Evolutionary conservation across 2,888 invertebrate species (phyloP).

Genomic region (Autographa gamma): DNA sequence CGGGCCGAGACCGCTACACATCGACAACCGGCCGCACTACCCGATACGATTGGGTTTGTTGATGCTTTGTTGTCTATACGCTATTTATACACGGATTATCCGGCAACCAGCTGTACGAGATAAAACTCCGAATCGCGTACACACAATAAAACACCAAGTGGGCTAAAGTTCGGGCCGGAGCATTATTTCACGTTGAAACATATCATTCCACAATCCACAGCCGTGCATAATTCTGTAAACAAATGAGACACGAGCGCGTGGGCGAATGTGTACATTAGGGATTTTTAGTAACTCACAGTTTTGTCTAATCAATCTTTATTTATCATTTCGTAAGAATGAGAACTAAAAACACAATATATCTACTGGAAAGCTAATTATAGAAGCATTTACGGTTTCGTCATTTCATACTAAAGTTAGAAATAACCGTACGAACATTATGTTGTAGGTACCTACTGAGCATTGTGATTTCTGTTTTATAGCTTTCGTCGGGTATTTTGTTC

Average conservation of each 20-base stretch:
- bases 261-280: conserved; percentile 77
- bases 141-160: conserved; percentile 81
- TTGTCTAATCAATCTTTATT: conserved; percentile 61
- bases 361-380: conserved; percentile 33
- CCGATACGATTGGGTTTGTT: conserved; percentile 60
- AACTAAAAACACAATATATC: conserved; percentile 36
- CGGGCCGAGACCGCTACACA: conserved; percentile 45
- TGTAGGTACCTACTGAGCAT: background rate
- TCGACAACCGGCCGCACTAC: conserved; percentile 63
- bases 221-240: conserved; percentile 82
- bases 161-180: conserved; percentile 74
- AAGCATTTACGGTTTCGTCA: conserved; percentile 39
- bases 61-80: conserved; percentile 80
- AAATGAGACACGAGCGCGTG: conserved; percentile 76
- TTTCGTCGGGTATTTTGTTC: conserved; percentile 1
- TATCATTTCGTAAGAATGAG: conserved; percentile 40
- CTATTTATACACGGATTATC: conserved; percentile 84
- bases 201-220: conserved; percentile 78
- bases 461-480: conserved; percentile 4
- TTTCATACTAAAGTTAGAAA: conserved; percentile 19
- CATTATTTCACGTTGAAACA: conserved; percentile 82
- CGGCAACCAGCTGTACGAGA: conserved; percentile 86
- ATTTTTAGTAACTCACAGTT: conserved; percentile 71
- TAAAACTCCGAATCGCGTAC: conserved; percentile 78
- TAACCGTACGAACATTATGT: conserved; percentile 15